Percentiles rank a stretch among this genome's conserved stretches.
phyloP scores from a whole-genome alignment of 2,113 vertebrate genomes.

The Phyllopteryx taeniolatus region DNA sequence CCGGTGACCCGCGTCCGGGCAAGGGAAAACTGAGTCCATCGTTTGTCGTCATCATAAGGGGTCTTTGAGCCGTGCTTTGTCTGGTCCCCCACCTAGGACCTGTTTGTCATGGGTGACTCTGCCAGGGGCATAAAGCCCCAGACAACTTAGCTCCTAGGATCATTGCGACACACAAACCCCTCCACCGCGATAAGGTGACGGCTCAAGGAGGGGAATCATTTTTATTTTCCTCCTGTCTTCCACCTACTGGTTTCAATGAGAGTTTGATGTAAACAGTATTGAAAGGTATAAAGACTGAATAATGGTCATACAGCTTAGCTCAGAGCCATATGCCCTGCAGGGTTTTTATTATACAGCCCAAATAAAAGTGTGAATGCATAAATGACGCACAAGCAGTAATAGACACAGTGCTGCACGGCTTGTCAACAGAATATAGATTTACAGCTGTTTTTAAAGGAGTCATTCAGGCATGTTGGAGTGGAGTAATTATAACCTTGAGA shows the following conservation, averaged over 20 bases:
- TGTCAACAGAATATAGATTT: slow-evolving; percentile 21
- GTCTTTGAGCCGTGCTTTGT: too few relatives aligned
- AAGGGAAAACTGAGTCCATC: too few relatives aligned
- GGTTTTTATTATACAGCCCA: slow-evolving; percentile 6
- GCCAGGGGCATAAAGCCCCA: too few relatives aligned
- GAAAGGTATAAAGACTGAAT: slow-evolving; percentile 16
- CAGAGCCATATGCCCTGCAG: slow-evolving; percentile 2
- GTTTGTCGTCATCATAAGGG: too few relatives aligned
- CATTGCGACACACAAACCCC: too few relatives aligned
- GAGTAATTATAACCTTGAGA: slow-evolving; percentile 28
- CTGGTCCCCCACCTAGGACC: too few relatives aligned
- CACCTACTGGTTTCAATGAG: slow-evolving; percentile 23
- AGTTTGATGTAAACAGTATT: slow-evolving; percentile 43
- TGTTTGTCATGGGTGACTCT: too few relatives aligned
- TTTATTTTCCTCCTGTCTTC: too few relatives aligned
- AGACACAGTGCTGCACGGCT: slow-evolving; percentile 29
- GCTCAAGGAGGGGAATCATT: too few relatives aligned
- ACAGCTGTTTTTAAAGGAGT: slow-evolving; percentile 26
- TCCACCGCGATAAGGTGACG: too few relatives aligned
- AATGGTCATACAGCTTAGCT: slow-evolving; percentile 4
- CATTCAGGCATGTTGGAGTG: slow-evolving; percentile 26
- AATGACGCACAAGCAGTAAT: slow-evolving; percentile 15
- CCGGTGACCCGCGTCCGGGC: too few relatives aligned
- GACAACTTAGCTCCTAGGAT: too few relatives aligned
- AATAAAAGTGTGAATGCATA: slow-evolving; percentile 23